Evolutionary conservation across 1,140 invertebrate genomes (phyloP), one percentile per base, ranked within the genome.

Genomic region (Tenebrio molitor): DNA sequence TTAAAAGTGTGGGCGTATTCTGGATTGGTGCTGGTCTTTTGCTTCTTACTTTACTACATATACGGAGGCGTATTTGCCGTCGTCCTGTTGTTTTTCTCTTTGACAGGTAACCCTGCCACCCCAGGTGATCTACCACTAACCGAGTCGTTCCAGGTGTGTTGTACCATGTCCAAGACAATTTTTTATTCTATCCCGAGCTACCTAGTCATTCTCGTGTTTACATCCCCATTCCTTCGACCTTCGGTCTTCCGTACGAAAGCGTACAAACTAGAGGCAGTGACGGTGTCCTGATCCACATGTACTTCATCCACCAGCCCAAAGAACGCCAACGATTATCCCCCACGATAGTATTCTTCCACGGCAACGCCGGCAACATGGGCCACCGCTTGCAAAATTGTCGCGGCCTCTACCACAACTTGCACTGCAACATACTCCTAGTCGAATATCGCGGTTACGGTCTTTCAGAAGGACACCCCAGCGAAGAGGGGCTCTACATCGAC

Each of bases 301-400:
- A 95, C 80, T 91, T 97, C 76, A 93, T 98, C 67, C 89, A 91
- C 79, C 95, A 97, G 82, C 84, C 89, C 4, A 87, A 87, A 63
- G 88, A 90, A 36, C 87, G 88, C 71, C 87, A 87, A 66, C 86
- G 87, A 71, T 82, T 84, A 36, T 88, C 87, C 46, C 93, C 94
- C 0, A 97, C 95, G 0, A 84, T 98, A 75, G 83, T 98, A 12
- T 97, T 94, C 85, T 91, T 98, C 53, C 96, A 98, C 87, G 96
- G 96, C 5, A 98, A 98, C 90, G 96, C 96, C 70, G 96, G 96
- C 12, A 98, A 98, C 82, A 95, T 98, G 87, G 96, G 96, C 0
- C 95, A 97, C 82, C 90, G 93, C 72, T 84, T 96, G 69, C 88
- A 91, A 73, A 95, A 95, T 84, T 90, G 89, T 25, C 88, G 88